phyloP scores from a whole-genome alignment of 1,140 invertebrate species.

The Lutraria rhynchaena region DNA sequence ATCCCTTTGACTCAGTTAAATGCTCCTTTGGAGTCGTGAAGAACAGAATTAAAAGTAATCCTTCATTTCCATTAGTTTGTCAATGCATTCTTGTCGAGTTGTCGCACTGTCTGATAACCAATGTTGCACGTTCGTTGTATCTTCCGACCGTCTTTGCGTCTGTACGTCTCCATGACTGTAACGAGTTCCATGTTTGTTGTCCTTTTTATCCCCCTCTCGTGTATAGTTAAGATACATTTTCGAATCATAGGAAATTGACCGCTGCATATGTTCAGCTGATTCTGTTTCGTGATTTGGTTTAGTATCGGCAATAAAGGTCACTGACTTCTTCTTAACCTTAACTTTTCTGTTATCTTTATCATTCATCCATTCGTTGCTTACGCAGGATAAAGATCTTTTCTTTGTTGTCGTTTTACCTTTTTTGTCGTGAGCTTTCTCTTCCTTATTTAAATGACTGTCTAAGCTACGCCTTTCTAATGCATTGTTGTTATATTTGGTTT shows the following conservation, averaged over 20 bases:
- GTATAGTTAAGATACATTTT: not conserved
- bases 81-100: constrained; percentile 39
- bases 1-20: too few relatives aligned
- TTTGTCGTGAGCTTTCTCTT: not conserved
- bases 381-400: constrained; percentile 39
- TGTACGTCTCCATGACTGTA: not conserved
- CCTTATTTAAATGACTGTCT: not conserved
- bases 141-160: not conserved
- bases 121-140: not conserved
- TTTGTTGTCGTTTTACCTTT: not conserved
- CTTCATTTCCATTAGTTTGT: constrained; percentile 45
- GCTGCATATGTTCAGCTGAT: too few relatives aligned
- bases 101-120: not conserved
- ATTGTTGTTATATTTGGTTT: not conserved
- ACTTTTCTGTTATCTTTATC: not conserved
- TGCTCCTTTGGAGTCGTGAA: too few relatives aligned
- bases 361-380: constrained; percentile 14
- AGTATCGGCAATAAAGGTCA: not conserved
- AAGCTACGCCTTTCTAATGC: not conserved
- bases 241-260: not conserved
- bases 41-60: constrained; percentile 14
- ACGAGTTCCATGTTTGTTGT: not conserved
- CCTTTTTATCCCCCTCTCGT: not conserved
- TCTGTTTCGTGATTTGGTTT: not conserved
- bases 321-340: not conserved